Conservation (phyloP, 1,140 invertebrate genomes). For the Medauroidea extradentata region DNA sequence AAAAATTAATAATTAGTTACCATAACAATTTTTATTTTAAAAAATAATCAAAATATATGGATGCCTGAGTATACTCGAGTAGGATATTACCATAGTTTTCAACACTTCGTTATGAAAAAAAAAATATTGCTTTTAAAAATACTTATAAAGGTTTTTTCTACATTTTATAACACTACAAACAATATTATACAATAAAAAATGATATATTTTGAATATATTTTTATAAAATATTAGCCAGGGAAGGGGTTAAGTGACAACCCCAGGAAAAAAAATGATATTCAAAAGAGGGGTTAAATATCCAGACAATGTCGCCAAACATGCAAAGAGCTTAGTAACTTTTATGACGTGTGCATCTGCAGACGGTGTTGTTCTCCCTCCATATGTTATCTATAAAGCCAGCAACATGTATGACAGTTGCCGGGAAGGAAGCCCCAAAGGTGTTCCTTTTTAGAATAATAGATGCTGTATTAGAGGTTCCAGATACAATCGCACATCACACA, state of each 20-base stretch:
- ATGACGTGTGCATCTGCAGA: conserved; percentile 37
- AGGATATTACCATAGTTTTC: too few relatives aligned
- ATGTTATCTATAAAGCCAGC: conserved; percentile 29
- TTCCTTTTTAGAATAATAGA: conserved; percentile 21
- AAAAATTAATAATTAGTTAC: too few relatives aligned
- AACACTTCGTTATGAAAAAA: too few relatives aligned
- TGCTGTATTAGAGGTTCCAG: conserved; percentile 23
- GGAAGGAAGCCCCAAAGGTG: conserved; percentile 26
- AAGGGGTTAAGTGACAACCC: conserved; percentile 39
- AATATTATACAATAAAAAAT: too few relatives aligned
- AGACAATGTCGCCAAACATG: conserved; percentile 34
- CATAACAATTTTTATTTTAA: too few relatives aligned
- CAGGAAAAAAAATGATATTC: conserved; percentile 28
- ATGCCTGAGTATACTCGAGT: too few relatives aligned
- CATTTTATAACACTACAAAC: too few relatives aligned
- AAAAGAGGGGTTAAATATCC: conserved; percentile 35
- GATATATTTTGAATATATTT: too few relatives aligned
- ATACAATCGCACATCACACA: conserved; percentile 23
- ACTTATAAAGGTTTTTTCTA: too few relatives aligned
- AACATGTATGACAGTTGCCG: conserved; percentile 31
- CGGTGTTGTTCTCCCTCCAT: conserved; percentile 21
- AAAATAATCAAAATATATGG: too few relatives aligned
- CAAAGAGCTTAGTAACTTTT: conserved; percentile 34
- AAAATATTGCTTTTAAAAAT: too few relatives aligned
- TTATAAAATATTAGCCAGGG: too few relatives aligned